Evolutionary conservation across 2,113 vertebrate genomes (phyloP).

Genomic region (Tyto alba): DNA sequence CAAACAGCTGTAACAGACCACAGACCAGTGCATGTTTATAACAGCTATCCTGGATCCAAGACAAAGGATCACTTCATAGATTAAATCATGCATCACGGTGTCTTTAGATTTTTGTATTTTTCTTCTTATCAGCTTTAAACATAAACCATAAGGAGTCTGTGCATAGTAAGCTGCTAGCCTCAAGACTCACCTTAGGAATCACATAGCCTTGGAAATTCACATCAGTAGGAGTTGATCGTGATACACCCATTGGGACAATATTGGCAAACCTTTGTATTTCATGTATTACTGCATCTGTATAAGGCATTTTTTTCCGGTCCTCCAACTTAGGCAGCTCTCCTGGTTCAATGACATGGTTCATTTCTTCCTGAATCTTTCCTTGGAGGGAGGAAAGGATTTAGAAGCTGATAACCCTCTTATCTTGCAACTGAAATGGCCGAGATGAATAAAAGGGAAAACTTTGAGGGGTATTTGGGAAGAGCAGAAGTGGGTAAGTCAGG

Average conservation of each 20-base stretch:
- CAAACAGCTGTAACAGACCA: background rate
- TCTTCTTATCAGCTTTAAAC: background rate
- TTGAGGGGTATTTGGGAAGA: background rate
- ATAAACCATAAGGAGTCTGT: background rate
- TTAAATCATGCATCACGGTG: rapidly evolving
- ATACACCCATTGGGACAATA: slow-evolving; percentile 63
- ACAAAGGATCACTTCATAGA: background rate
- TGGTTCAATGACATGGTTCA: slow-evolving; percentile 45
- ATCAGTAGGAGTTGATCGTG: slow-evolving; percentile 13
- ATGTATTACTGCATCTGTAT: slow-evolving; percentile 83
- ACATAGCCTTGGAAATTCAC: slow-evolving; percentile 55
- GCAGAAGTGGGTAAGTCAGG: background rate
- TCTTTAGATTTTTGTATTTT: background rate
- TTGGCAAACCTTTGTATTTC: slow-evolving; percentile 85
- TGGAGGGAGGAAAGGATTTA: slow-evolving; percentile 21
- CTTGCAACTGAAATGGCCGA: background rate
- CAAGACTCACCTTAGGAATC: slow-evolving; percentile 63
- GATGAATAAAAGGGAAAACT: background rate
- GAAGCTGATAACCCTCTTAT: slow-evolving; percentile 8
- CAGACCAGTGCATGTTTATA: background rate
- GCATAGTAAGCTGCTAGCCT: background rate
- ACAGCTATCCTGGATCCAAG: background rate
- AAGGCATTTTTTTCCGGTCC: slow-evolving; percentile 73
- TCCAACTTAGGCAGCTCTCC: slow-evolving; percentile 56
- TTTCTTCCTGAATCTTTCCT: slow-evolving; percentile 70